Base-by-base conservation (phyloP, 2,113 vertebrate species). In the Psettodes erumei region DNA sequence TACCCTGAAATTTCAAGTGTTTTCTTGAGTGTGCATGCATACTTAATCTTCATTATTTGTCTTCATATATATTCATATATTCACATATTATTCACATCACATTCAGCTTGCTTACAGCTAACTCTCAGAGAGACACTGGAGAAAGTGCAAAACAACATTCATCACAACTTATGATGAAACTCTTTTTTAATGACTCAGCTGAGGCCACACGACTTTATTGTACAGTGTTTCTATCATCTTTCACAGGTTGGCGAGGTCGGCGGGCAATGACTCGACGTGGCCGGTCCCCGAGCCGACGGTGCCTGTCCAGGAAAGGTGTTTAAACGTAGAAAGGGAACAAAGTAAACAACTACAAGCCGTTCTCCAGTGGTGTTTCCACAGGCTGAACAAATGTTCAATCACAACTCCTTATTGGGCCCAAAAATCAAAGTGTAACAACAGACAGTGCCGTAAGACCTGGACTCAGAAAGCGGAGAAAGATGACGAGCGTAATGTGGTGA, bases 391-490 rank as follows among this genome's bases (percentile, higher is more conserved):
- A 88, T 81, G 88, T 84, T 89, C 81, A 84, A 84, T 78, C 84
- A 73, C 78, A 76, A 59, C 79, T 77, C 77, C n/a, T 86, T 93
- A 88, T 89, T 68, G 25, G 76, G 69, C 73, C 73, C 76, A 86
- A 73, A 83, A 88, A 89, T 90, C 89, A 82, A 71, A 85, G 70
- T 65, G 83, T 77, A 81, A 86, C 78, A 88, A n/a, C n/a, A n/a
- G n/a, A n/a, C n/a, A n/a, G n/a, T n/a, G n/a, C n/a, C n/a, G n/a
- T n/a, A n/a, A n/a, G n/a, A n/a, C n/a, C n/a, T n/a, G n/a, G n/a
- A n/a, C n/a, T n/a, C n/a, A n/a, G 68, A 73, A 71, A 70, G 78
- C 51, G 47, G 62, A 65, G 55, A 73, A 48, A 78, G 71, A 90
- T 71, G 73, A 71, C 80, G 72, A 85, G 72, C 65, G 56, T 74